phyloP scores from a whole-genome alignment of 2,888 invertebrate genomes.

The Cinara cedri region DNA sequence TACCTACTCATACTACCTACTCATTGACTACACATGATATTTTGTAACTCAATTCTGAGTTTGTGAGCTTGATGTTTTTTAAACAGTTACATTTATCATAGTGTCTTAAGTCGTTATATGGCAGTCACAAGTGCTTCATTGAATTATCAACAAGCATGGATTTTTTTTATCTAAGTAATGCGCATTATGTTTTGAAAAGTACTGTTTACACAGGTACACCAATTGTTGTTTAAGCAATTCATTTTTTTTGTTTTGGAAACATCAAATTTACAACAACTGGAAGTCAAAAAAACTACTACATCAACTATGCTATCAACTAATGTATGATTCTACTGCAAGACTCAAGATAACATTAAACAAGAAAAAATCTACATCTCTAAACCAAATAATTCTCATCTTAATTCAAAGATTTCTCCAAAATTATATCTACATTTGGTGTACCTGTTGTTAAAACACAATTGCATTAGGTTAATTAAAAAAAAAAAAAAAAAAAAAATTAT shows the following conservation, averaged over 20 bases:
- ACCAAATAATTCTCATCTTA: not conserved
- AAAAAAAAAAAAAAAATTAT: not conserved
- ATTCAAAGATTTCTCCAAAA: constrained; percentile 12
- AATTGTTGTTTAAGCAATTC: constrained; percentile 40
- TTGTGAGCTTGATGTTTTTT: constrained; percentile 26
- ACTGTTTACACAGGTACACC: constrained; percentile 38
- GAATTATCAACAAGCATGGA: constrained; percentile 31
- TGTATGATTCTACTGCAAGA: not conserved
- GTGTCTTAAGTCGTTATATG: constrained; percentile 6
- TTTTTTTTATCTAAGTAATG: constrained; percentile 33
- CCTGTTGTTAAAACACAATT: constrained; percentile 43
- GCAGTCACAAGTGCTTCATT: constrained; percentile 15
- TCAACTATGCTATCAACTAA: not conserved
- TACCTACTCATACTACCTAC: no score
- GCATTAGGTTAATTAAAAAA: constrained; percentile 31
- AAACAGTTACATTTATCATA: constrained; percentile 36
- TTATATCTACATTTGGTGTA: constrained; percentile 39
- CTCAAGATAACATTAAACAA: not conserved
- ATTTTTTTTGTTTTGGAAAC: constrained; percentile 3
- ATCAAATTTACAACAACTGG: not conserved
- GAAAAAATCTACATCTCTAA: constrained; percentile 43
- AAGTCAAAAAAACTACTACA: constrained; percentile 2
- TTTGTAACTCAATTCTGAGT: constrained; percentile 30
- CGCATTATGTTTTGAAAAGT: constrained; percentile 41
- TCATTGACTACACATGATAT: constrained; percentile 37